Evolutionary conservation across 1,140 invertebrate genomes (phyloP).

Genomic region (Phymorhynchus buccinoides): DNA sequence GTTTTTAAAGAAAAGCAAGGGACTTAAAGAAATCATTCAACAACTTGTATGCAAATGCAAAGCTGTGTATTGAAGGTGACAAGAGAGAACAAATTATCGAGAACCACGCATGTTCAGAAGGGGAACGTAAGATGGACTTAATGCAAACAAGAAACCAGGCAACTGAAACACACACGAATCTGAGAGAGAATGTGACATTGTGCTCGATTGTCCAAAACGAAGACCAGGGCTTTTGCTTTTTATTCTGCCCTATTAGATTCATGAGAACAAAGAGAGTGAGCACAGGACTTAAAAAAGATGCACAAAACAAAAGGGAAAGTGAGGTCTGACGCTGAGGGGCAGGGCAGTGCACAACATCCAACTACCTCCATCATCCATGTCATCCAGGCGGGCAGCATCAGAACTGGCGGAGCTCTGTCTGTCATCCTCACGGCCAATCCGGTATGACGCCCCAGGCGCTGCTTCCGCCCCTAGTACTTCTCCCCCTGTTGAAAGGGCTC

Average conservation of each 20-base stretch:
- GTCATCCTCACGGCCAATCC: constrained; percentile 42
- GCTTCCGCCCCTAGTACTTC: constrained; percentile 18
- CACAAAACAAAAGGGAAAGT: constrained; percentile 37
- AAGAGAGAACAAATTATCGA: background rate
- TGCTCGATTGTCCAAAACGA: background rate
- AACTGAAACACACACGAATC: constrained; percentile 37
- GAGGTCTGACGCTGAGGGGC: constrained; percentile 10
- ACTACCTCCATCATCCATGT: constrained; percentile 61
- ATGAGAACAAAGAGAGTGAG: background rate
- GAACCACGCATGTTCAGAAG: constrained; percentile 28
- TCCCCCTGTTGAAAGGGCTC: constrained; percentile 19
- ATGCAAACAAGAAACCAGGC: constrained; percentile 42
- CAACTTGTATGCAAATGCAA: constrained; percentile 21
- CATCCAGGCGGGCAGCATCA: constrained; percentile 64
- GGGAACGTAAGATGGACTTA: constrained; percentile 35
- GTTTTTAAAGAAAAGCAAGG: background rate
- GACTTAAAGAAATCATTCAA: background rate
- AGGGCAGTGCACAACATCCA: background rate
- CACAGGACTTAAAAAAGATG: background rate
- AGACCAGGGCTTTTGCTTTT: background rate
- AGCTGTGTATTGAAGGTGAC: constrained; percentile 19
- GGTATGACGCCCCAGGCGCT: background rate
- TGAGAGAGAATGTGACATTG: constrained; percentile 26
- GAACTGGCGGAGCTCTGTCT: constrained; percentile 62
- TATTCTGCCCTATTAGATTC: background rate